Percentiles rank a stretch among this genome's conserved stretches.
These are phyloP conservation scores for Teleopsis dalmanni DNA, from an alignment of 1,140 invertebrate species.

Conservation along the genomic window DNA sequence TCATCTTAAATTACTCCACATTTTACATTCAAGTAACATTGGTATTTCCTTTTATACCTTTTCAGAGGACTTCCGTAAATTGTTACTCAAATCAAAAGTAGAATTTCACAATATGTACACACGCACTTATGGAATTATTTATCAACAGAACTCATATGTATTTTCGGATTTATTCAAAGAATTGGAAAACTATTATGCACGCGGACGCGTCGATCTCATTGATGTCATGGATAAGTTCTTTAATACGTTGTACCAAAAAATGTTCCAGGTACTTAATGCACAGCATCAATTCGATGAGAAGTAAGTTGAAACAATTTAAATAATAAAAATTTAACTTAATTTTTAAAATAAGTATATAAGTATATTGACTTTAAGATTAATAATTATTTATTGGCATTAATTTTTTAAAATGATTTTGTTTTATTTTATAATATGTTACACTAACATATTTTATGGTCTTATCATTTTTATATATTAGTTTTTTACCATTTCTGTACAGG, in stretches of 20 bases:
- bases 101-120: slow-evolving; percentile 93
- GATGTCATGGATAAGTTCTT: slow-evolving; percentile 90
- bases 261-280: slow-evolving; percentile 90
- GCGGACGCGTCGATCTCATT: slow-evolving; percentile 72
- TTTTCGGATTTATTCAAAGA: slow-evolving; percentile 87
- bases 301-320: slow-evolving; percentile 52
- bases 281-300: slow-evolving; percentile 83
- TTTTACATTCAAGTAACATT: too few species aligned
- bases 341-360: too few species aligned
- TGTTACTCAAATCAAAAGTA: slow-evolving; percentile 71
- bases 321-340: too few species aligned
- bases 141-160: slow-evolving; percentile 87
- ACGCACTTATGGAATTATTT: slow-evolving; percentile 88
- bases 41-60: slow-evolving; percentile 18
- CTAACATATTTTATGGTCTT: too few species aligned
- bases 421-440: too few species aligned
- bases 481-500: too few species aligned
- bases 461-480: too few species aligned
- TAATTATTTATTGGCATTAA: too few species aligned
- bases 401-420: too few species aligned
- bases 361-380: too few species aligned
- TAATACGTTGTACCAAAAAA: slow-evolving; percentile 84
- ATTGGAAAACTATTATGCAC: slow-evolving; percentile 81
- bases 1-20: too few species aligned
- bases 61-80: slow-evolving; percentile 78